These are phyloP conservation scores for Phenganax stokvisi DNA, from an alignment of 92 coral and sea anemone genomes.

Conservation along the genomic window DNA sequence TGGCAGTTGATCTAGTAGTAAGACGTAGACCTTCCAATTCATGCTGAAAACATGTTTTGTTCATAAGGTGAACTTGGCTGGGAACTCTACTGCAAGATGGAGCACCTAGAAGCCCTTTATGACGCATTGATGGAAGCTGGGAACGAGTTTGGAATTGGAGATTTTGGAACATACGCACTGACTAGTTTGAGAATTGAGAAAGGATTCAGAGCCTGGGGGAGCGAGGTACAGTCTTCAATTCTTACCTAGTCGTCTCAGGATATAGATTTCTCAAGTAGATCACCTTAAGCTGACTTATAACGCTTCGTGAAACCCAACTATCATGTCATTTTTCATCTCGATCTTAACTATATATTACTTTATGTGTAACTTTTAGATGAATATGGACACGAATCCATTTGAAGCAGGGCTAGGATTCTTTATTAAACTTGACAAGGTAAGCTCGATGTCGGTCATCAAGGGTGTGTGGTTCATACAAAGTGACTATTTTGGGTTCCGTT, in stretches of 20 bases:
- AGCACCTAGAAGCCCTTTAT: slow-evolving; percentile 64
- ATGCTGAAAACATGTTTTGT: too few relatives aligned
- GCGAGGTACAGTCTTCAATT: slow-evolving; percentile 53
- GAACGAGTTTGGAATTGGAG: slow-evolving; percentile 82
- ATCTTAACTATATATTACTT: neutral
- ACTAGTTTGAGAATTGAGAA: slow-evolving; percentile 75
- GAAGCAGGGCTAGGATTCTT: slow-evolving; percentile 89
- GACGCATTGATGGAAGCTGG: slow-evolving; percentile 87
- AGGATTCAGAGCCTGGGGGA: slow-evolving; percentile 97
- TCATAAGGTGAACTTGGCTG: slow-evolving; percentile 89
- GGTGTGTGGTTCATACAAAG: neutral
- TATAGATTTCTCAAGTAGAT: neutral
- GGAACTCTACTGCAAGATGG: slow-evolving; percentile 83
- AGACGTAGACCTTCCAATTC: too few relatives aligned
- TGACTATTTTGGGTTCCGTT: too few relatives aligned
- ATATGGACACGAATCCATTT: slow-evolving; percentile 85
- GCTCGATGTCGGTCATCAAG: neutral
- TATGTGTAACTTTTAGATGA: slow-evolving; percentile 64
- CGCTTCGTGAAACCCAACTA: neutral
- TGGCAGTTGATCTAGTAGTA: too few relatives aligned
- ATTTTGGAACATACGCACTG: slow-evolving; percentile 97
- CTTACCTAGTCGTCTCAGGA: neutral
- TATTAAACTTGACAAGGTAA: slow-evolving; percentile 81
- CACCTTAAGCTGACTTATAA: neutral
- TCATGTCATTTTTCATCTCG: neutral